Percentiles rank a stretch among this genome's conserved stretches.
These are phyloP conservation scores for Cheilosia impressa DNA, from an alignment of 2,888 invertebrate species.

Conservation along the genomic window DNA sequence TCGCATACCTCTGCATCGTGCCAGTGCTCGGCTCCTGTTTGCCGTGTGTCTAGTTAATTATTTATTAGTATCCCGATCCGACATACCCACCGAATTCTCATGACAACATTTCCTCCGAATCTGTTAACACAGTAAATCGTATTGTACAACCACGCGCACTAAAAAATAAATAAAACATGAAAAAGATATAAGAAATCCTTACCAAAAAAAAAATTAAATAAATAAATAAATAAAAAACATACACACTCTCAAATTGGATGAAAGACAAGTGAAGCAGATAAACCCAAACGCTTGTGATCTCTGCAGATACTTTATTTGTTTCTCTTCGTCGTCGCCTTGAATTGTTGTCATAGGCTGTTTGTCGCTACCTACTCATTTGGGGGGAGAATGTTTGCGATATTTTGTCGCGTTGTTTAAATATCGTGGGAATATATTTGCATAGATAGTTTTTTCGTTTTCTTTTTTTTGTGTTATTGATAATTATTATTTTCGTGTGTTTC, in stretches of 20 bases:
- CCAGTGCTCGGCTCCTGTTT: not conserved
- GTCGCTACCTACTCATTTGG: not conserved
- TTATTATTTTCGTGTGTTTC: conserved; percentile 1
- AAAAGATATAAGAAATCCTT: conserved; percentile 16
- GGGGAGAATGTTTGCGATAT: conserved; percentile 18
- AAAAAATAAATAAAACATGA: conserved; percentile 23
- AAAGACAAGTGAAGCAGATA: conserved; percentile 40
- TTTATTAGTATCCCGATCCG: conserved; percentile 22
- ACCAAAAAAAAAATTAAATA: not conserved
- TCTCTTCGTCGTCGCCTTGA: conserved; percentile 15
- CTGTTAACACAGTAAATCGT: not conserved
- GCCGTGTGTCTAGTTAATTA: conserved; percentile 33
- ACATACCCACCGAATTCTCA: not conserved
- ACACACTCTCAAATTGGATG: conserved; percentile 5
- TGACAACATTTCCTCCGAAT: too few species aligned
- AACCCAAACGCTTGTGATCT: conserved; percentile 35
- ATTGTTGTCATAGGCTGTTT: conserved; percentile 9
- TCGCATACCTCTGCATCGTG: conserved; percentile 1
- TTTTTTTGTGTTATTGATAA: not conserved
- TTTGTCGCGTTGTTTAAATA: conserved; percentile 56
- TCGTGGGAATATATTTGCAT: conserved; percentile 37
- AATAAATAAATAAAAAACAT: conserved; percentile 19
- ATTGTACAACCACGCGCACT: not conserved
- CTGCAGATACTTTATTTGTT: conserved; percentile 50
- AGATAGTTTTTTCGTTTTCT: conserved; percentile 6